Evolutionary conservation across 2,113 vertebrate species (phyloP), one percentile per base, ranked within the genome.

Genomic region (Triplophysa dalaica): DNA sequence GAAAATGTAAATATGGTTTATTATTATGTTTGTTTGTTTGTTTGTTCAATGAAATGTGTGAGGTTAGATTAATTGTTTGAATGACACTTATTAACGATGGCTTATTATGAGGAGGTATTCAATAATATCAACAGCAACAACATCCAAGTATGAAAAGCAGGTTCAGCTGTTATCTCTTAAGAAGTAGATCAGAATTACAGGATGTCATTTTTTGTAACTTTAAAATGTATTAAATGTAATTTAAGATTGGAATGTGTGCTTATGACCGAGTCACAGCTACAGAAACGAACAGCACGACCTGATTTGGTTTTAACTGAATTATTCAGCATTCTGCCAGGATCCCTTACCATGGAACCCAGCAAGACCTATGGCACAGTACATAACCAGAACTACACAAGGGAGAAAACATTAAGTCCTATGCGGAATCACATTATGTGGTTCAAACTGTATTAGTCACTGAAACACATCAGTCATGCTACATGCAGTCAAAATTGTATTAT

Each of bases 1-100:
- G 64, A 83, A 60, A 60, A 82, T 74, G 33, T 38, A 5, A 81
- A 80, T 43, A 67, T 66, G 58, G 64, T 67, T 38, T 61, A 79
- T 38, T 38, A 38, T 38, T 70, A 8, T 58, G 60, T 17, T 70
- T 65, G 54, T 79, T 70, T 21, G 19, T 29, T 29, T 29, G 26
- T 43, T 43, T 43, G 8, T 38, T 72, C 22, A 38, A 56, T 54
- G 17, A 56, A 56, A 76, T 14, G 43, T 43, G n/a, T 74, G 24
- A 61, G 6, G 12, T 52, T 24, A 62, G 70, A 68, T 67, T 43
- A 11, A 58, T 8, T 73, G 29, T 4, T 29, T 4, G 29, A 29
- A 29, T 29, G 33, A 38, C 33, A 38, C 5, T 33, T 38, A 38
- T 38, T 38, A 38, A 38, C 0, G 33, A 38, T 38, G 33, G 14